Percentiles rank a stretch among this genome's conserved stretches.
phyloP scores from a whole-genome alignment of 37 sponge, comb jelly and placozoan species.

The Hormiphora californensis region DNA sequence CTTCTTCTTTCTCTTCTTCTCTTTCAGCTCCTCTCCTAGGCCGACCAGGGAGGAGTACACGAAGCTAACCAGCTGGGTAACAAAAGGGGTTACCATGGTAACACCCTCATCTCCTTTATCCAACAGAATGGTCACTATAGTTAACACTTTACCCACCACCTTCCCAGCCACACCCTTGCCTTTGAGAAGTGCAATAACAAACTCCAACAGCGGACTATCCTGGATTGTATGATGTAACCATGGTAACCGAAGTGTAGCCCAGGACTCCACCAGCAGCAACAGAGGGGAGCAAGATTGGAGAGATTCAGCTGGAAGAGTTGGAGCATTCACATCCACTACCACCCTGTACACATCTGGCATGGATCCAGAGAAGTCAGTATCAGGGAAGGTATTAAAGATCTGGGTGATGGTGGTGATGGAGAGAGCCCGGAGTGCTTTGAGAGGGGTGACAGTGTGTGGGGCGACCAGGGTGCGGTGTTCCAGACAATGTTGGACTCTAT shows the following conservation, averaged over 20 bases:
- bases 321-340: not conserved
- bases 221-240: slow-evolving; percentile 5
- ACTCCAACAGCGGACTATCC: not conserved
- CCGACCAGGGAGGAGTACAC: not conserved
- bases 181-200: not conserved
- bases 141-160: slow-evolving; percentile 19
- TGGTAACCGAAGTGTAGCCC: not conserved
- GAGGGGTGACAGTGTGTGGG: slow-evolving; percentile 42
- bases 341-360: not conserved
- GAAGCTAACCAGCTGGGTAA: not conserved
- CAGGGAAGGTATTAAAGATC: slow-evolving; percentile 30
- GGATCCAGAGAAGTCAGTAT: not conserved
- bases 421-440: slow-evolving; percentile 36
- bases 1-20: too few species aligned
- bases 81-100: not conserved
- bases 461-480: not conserved
- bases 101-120: not conserved
- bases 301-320: not conserved
- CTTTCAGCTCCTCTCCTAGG: too few species aligned
- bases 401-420: slow-evolving; percentile 8
- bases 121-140: not conserved
- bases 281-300: slow-evolving; percentile 36
- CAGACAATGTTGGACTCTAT: not conserved
- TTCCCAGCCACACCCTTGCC: not conserved
- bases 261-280: slow-evolving; percentile 21